Conservation (phyloP, 1,140 invertebrate species). For the Meloidogyne floridensis region DNA sequence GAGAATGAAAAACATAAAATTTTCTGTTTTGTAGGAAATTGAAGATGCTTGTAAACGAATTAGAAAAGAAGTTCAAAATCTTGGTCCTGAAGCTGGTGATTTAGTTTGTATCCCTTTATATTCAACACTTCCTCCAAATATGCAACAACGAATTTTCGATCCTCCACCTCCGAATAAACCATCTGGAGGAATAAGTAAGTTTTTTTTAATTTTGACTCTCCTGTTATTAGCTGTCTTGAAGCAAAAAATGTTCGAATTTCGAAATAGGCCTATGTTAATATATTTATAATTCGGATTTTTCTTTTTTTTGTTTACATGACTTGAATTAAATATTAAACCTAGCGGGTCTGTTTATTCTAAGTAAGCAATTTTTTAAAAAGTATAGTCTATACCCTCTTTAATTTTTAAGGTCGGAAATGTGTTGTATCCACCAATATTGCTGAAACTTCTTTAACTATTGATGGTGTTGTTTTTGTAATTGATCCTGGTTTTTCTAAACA, state of each 20-base stretch:
- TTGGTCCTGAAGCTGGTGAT: conserved; percentile 93
- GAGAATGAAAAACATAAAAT: background rate
- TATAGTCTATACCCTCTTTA: too few relatives aligned
- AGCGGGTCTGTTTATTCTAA: too few relatives aligned
- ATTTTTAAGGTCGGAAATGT: conserved; percentile 67
- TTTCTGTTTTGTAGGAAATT: conserved; percentile 77
- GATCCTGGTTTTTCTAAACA: conserved; percentile 99
- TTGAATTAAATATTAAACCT: too few relatives aligned
- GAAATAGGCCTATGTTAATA: too few relatives aligned
- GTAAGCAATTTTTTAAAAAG: too few relatives aligned
- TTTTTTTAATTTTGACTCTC: conserved; percentile 69
- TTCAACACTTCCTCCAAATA: conserved; percentile 92
- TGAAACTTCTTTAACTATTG: conserved; percentile 97
- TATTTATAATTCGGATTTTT: too few relatives aligned
- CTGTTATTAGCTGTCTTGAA: too few relatives aligned
- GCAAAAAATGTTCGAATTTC: too few relatives aligned
- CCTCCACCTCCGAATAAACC: conserved; percentile 82
- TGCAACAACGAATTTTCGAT: conserved; percentile 97
- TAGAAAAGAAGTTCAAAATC: conserved; percentile 91
- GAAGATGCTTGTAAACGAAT: conserved; percentile 98
- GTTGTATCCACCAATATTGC: conserved; percentile 99
- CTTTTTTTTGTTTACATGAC: too few relatives aligned
- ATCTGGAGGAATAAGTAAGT: conserved; percentile 90
- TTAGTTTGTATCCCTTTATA: conserved; percentile 77
- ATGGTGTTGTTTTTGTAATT: conserved; percentile 99